Conservation (phyloP, 2,113 vertebrate species). For the Podilymbus podiceps region DNA sequence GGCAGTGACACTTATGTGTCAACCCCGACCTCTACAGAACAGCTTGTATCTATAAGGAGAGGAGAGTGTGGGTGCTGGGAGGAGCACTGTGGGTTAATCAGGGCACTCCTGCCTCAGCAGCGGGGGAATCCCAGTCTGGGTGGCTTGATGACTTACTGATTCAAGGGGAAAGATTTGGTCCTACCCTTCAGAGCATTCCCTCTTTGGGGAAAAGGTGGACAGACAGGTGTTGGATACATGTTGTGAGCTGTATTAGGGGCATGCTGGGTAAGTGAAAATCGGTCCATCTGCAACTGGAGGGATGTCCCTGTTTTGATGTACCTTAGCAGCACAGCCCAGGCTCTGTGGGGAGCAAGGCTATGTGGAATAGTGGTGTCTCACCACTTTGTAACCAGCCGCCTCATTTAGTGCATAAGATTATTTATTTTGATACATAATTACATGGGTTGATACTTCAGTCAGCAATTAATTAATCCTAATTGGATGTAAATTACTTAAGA, state of each 20-base stretch:
- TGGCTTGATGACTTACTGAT: background rate
- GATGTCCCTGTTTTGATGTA: background rate
- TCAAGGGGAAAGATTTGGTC: background rate
- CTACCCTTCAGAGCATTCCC: background rate
- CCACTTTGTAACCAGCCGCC: background rate
- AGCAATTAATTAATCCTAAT: slow-evolving; percentile 55
- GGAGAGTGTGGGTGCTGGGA: background rate
- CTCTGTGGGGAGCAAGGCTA: background rate
- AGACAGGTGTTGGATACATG: accelerated
- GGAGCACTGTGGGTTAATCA: background rate
- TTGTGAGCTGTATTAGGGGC: background rate
- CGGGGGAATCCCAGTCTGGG: no score
- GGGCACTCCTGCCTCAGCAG: no score
- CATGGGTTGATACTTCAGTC: slow-evolving; percentile 22
- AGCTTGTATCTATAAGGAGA: no score
- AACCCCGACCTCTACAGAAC: background rate
- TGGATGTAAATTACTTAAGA: slow-evolving; percentile 62
- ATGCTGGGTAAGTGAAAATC: no score
- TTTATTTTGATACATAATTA: slow-evolving; percentile 50
- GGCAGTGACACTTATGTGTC: background rate
- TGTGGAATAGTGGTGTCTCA: background rate
- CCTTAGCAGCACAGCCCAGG: background rate
- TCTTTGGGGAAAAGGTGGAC: background rate
- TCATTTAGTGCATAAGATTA: background rate
- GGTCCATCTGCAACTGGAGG: background rate